These are phyloP conservation scores for Pissodes strobi DNA, from an alignment of 1,140 invertebrate genomes.

Conservation along the genomic window DNA sequence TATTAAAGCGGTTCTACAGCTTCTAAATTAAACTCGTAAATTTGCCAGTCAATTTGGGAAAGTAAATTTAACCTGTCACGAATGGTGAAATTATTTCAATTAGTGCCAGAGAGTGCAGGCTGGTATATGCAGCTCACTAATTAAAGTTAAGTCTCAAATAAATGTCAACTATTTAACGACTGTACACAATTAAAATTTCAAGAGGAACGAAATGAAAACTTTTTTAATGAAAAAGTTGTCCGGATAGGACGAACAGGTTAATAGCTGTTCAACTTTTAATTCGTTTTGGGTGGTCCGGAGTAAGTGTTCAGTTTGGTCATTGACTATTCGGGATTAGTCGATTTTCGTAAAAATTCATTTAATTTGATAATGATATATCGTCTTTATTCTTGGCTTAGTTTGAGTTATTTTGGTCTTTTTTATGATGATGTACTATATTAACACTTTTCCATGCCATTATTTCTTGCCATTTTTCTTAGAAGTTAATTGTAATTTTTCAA, in stretches of 20 bases:
- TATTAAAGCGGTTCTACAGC: constrained; percentile 26
- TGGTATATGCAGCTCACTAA: constrained; percentile 44
- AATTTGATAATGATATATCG: no score
- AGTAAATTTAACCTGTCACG: constrained; percentile 42
- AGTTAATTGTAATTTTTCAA: no score
- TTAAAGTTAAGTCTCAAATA: constrained; percentile 43
- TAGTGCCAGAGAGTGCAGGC: constrained; percentile 41
- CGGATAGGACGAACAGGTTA: background rate
- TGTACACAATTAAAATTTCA: constrained; percentile 41
- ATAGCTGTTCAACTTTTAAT: constrained; percentile 15
- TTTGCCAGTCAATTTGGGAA: constrained; percentile 39
- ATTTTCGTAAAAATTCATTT: no score
- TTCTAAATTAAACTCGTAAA: constrained; percentile 37
- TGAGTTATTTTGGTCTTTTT: no score
- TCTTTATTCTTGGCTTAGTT: no score
- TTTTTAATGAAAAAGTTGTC: constrained; percentile 21
- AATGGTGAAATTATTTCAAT: constrained; percentile 45
- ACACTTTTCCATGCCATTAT: no score
- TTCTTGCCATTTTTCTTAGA: no score
- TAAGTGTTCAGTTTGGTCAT: no score
- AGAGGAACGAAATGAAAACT: constrained; percentile 17
- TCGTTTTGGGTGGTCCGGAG: no score
- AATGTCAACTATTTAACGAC: constrained; percentile 45
- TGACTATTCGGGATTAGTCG: no score
- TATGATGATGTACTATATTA: no score